phyloP scores from a whole-genome alignment of 2,888 invertebrate genomes.

The Megalurothrips usitatus region DNA sequence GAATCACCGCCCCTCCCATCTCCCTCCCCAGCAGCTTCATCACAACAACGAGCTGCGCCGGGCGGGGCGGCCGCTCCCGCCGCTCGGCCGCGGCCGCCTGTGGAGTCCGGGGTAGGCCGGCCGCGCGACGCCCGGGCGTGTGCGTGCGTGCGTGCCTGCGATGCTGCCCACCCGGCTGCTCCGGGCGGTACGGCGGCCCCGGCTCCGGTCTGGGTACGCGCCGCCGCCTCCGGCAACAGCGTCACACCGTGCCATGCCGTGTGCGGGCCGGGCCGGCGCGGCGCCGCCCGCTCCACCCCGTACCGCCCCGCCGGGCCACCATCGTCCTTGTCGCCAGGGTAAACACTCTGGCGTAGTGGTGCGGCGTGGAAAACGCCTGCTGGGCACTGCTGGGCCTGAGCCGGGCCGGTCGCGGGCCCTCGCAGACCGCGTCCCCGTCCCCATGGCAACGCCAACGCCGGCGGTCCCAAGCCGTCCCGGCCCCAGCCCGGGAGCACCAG shows the following conservation, averaged over 20 bases:
- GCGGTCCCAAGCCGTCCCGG: no score
- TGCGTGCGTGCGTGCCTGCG: no score
- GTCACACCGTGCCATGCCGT: not conserved
- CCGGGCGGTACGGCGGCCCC: no score
- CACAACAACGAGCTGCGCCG: no score
- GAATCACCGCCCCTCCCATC: no score
- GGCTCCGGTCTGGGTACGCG: not conserved
- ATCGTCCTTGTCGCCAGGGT: not conserved
- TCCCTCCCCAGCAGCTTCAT: no score
- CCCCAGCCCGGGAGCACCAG: not conserved
- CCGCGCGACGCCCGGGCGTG: no score
- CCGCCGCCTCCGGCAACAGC: not conserved
- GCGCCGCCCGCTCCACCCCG: not conserved
- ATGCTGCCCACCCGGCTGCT: no score
- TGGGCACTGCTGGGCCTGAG: not conserved
- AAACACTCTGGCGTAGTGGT: constrained; percentile 14
- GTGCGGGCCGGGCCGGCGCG: not conserved
- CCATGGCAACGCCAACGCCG: not conserved
- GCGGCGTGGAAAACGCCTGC: not conserved
- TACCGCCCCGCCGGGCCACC: not conserved
- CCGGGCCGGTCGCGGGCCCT: not conserved
- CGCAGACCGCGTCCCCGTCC: not conserved
- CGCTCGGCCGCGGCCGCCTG: not conserved
- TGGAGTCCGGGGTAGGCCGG: no score
- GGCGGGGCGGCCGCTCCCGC: not conserved